phyloP scores from a whole-genome alignment of 1,140 invertebrate species.

The Sitobion miscanthi region DNA sequence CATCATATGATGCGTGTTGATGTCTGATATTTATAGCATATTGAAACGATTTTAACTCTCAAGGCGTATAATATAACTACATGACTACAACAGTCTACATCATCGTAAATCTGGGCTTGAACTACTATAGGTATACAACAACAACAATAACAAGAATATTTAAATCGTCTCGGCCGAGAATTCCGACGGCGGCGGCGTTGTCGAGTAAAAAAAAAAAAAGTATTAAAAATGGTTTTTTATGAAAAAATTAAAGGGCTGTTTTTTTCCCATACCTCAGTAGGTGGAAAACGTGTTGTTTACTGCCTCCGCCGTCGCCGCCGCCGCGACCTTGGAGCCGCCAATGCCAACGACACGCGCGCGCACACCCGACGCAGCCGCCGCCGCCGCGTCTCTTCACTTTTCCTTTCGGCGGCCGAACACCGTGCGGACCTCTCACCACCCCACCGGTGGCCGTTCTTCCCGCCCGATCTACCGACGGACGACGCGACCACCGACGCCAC shows the following conservation, averaged over 20 bases:
- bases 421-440: slow-evolving; percentile 40
- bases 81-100: not conserved
- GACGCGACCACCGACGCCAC: not conserved
- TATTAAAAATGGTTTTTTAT: not conserved
- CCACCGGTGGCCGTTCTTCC: not conserved
- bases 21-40: not conserved
- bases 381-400: slow-evolving; percentile 44
- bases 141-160: not conserved
- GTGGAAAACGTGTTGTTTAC: slow-evolving; percentile 36
- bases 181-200: not conserved
- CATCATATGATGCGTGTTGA: not conserved
- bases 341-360: slow-evolving; percentile 42
- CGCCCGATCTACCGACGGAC: not conserved
- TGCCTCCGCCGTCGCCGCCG: not conserved
- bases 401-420: slow-evolving; percentile 28
- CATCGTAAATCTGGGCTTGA: not conserved
- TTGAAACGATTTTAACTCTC: not conserved
- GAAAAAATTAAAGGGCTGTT: slow-evolving; percentile 25
- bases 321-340: slow-evolving; percentile 26
- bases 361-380: no score
- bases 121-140: not conserved
- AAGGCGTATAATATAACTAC: no score
- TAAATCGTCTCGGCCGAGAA: not conserved
- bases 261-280: not conserved
- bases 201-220: not conserved